Percentiles rank a stretch among this genome's conserved stretches.
phyloP scores from a whole-genome alignment of 2,797 vertebrate genomes.

The Acropternis orthonyx region DNA sequence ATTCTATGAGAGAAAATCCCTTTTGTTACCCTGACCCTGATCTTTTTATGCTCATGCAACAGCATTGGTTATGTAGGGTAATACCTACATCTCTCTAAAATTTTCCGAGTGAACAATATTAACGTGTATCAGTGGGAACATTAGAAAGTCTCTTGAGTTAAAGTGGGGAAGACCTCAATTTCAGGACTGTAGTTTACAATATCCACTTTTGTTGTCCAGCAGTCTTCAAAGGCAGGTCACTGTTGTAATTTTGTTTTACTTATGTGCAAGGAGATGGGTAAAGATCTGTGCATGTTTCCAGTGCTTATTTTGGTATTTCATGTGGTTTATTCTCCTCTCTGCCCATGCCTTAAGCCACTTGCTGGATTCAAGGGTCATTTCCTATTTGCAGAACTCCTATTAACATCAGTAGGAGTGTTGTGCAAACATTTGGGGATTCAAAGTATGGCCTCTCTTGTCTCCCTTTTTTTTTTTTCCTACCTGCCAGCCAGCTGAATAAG shows the following conservation, averaged over 20 bases:
- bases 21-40: background rate
- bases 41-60: background rate
- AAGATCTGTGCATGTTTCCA: background rate
- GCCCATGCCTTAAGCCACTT: background rate
- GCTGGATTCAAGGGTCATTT: constrained; percentile 1
- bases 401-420: background rate
- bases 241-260: background rate
- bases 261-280: background rate
- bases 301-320: background rate
- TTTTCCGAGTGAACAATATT: background rate
- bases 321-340: background rate
- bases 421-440: background rate
- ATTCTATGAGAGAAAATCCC: background rate
- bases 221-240: background rate
- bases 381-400: constrained; percentile 4
- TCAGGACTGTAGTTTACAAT: background rate
- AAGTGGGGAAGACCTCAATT: background rate
- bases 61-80: background rate
- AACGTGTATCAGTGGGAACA: rapidly evolving
- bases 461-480: background rate
- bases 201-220: background rate
- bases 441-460: background rate
- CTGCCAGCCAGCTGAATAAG: background rate
- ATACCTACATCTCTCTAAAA: background rate
- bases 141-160: background rate